Evolutionary conservation across 37 sponge, comb jelly and placozoan genomes (phyloP).

Genomic region (Spongia lamella): DNA sequence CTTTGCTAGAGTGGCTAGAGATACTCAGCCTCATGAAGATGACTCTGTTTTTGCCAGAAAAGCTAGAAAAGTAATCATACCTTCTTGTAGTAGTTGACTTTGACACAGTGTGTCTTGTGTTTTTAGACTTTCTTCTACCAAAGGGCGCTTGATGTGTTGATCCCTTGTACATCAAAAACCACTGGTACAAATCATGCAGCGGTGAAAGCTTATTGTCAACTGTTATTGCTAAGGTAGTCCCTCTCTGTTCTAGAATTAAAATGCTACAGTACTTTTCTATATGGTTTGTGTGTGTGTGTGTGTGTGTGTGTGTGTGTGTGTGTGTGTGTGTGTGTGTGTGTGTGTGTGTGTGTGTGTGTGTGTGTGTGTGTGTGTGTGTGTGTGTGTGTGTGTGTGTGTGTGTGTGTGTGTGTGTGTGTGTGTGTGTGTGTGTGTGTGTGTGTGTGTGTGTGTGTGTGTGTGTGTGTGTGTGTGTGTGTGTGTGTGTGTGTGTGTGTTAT

Average conservation of each 20-base stretch:
- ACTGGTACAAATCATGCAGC: constrained; percentile 2
- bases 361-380: no score
- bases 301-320: not conserved
- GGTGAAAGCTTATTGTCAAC: constrained; percentile 40
- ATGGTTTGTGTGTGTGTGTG: no score
- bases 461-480: no score
- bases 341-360: no score
- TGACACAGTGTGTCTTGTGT: not conserved
- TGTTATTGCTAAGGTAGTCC: constrained; percentile 66
- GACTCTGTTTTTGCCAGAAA: constrained; percentile 50
- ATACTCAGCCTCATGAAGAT: constrained; percentile 26
- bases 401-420: no score
- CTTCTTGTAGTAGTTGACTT: not conserved
- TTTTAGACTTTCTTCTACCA: constrained; percentile 44
- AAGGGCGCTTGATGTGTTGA: constrained; percentile 55
- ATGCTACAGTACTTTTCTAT: no score
- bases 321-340: no score
- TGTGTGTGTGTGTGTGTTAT: no score
- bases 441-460: no score
- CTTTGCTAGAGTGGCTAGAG: constrained; percentile 56
- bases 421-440: no score
- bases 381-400: no score
- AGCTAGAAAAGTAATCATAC: constrained; percentile 43
- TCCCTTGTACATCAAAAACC: constrained; percentile 16
- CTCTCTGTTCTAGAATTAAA: no score